Conservation (phyloP, 2,888 invertebrate species). For the Dasypogon diadema region DNA sequence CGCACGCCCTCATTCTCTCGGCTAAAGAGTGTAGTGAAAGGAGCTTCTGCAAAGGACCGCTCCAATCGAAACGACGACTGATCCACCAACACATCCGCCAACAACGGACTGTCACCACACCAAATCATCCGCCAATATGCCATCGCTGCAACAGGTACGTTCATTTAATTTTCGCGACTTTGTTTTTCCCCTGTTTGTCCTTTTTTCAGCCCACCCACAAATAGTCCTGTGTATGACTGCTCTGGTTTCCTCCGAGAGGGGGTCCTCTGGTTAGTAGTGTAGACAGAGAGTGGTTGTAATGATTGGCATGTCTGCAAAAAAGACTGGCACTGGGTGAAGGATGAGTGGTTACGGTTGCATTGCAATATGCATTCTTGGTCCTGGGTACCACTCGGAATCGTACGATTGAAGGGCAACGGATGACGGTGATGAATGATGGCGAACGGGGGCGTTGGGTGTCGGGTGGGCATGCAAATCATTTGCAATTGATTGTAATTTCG, state of each 20-base stretch:
- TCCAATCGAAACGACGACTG: not conserved
- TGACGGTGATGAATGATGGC: slow-evolving; percentile 4
- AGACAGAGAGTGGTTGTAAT: slow-evolving; percentile 12
- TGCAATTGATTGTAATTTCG: slow-evolving; percentile 46
- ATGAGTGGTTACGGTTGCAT: slow-evolving; percentile 27
- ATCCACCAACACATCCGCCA: slow-evolving; percentile 7
- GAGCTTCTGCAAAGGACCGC: slow-evolving; percentile 1
- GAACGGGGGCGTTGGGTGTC: not conserved
- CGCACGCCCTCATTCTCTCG: slow-evolving; percentile 28
- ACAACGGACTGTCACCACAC: slow-evolving; percentile 28
- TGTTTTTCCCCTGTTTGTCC: slow-evolving; percentile 45
- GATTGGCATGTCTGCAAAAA: slow-evolving; percentile 47
- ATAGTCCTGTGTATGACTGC: slow-evolving; percentile 12
- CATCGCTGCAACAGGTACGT: slow-evolving; percentile 68
- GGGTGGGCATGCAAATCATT: slow-evolving; percentile 42
- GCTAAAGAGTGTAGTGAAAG: not conserved
- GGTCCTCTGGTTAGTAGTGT: not conserved
- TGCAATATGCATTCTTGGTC: not conserved
- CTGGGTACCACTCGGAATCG: slow-evolving; percentile 20
- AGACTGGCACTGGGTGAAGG: not conserved
- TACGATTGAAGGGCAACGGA: slow-evolving; percentile 31
- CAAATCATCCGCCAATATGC: slow-evolving; percentile 63
- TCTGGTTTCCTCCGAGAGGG: not conserved
- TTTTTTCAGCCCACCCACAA: slow-evolving; percentile 22
- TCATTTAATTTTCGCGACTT: slow-evolving; percentile 55